Evolutionary conservation across 2,113 vertebrate genomes (phyloP).

Genomic region (Passer montanus): DNA sequence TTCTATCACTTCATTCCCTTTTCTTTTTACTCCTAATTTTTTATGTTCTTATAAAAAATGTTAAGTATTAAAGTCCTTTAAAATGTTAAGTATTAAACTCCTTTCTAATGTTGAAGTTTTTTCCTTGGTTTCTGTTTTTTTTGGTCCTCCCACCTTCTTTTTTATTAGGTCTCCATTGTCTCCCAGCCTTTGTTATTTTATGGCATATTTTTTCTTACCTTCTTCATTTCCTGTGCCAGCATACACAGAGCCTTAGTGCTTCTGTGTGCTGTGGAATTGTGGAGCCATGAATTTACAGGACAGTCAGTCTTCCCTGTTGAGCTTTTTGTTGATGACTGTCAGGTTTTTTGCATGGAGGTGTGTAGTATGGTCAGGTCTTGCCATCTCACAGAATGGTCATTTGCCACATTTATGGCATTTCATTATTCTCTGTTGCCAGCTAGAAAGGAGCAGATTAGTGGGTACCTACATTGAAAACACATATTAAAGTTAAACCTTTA

Average conservation of each 20-base stretch:
- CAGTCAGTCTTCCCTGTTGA: not conserved
- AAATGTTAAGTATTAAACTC: not conserved
- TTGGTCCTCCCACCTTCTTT: not conserved
- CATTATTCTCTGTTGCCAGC: not conserved
- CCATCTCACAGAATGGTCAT: not conserved
- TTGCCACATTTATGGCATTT: not conserved
- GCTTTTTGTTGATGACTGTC: not conserved
- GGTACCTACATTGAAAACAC: not conserved
- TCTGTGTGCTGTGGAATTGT: not conserved
- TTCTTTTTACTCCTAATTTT: constrained; percentile 19
- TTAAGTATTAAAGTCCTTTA: not conserved
- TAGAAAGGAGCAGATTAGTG: constrained; percentile 4
- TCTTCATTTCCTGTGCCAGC: not conserved
- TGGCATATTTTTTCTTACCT: not conserved
- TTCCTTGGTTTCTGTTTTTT: not conserved
- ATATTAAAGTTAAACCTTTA: constrained; percentile 9
- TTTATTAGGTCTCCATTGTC: not conserved
- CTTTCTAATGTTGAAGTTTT: not conserved
- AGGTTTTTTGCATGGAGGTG: not conserved
- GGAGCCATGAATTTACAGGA: not conserved
- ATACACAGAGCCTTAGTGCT: not conserved
- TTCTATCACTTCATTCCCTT: constrained; percentile 47
- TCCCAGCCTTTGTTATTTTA: not conserved
- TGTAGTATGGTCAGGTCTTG: not conserved
- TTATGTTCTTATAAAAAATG: not conserved